Evolutionary conservation across 2,797 vertebrate species (phyloP), one percentile per base, ranked within the genome.

Genomic region (Botia almorhae): DNA sequence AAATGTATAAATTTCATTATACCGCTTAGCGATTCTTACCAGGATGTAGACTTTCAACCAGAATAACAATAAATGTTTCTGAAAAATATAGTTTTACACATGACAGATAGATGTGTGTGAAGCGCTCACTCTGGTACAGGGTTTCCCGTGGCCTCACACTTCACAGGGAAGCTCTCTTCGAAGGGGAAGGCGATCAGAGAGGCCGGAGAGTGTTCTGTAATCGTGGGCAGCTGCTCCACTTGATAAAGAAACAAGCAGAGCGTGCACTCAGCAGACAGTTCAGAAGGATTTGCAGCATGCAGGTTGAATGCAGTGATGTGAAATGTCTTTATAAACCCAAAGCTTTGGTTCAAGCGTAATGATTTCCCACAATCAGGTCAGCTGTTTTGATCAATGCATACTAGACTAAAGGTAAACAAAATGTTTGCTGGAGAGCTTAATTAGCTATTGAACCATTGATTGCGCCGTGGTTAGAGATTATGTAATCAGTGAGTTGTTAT

Each of bases 191-290:
- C 98, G 2, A 99, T 94, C 89, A 96, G 93, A 17, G 91, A 88
- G 82, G 90, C 89, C 72, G 91, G 90, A 0, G 97, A 94, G 73
- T 96, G 95, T 64, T 92, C 93, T 0, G 88, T 96, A 89, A 99
- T 97, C 21, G 95, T 96, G 87, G 98, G 98, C 83, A 96, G 94
- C 92, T 99, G 98, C 78, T 92, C 93, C 86, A 99, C 98, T 96
- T 95, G 87, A 86, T 87, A 88, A 76, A 90, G 80, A 90, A 68
- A 84, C 63, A 84, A 60, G 26, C 63, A 83, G 51, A 81, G 39
- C 50, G 81, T 63, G 46, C 60, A 70, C 70, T 76, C 87, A 82
- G 33, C 67, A 67, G 21, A 69, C 26, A 65, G 17, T 55, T 29
- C 56, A 51, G 82, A 29, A 53, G 55, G 36, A 76, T 46, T 67